Evolutionary conservation across 2,888 invertebrate species (phyloP), one percentile per base, ranked within the genome.

Genomic region (Mythimna vitellina): DNA sequence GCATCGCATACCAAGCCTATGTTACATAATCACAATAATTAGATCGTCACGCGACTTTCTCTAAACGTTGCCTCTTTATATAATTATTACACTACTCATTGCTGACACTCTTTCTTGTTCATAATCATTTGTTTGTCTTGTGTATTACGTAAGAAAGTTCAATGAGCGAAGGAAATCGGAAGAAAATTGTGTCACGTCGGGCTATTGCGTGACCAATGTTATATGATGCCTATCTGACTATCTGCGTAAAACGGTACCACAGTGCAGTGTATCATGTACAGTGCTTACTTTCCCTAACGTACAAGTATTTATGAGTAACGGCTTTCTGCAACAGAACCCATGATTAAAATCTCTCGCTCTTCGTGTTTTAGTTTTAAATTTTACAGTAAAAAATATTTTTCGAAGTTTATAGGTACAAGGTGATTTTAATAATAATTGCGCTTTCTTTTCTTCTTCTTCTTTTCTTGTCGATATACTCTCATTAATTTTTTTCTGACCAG

Each of bases 21-120:
- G 22, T 82, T 79, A 69, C 66, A 38, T 32, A 82, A 82, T 70
- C 65, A 38, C 22, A 32, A 61, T 76, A 69, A 73, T 76, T 80
- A 76, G 76, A 70, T 63, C 79, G 79, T 76, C 67, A 67, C 58
- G 57, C 29, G 49, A 73, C 76, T 81, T 82, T 82, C 81, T 80
- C 72, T 70, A 66, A 79, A 35, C 67, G 29, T 61, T 54, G 58
- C 53, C n/a, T 65, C 54, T 62, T 62, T 65, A 54, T 38, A 9
- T 51, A 51, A 46, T 14, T 42, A 57, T 69, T 75, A 65, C 38
- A 49, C 22, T 38, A 66, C 49, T 51, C 53, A 42, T 32, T 66
- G 22, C 67, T 71, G 51, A 38, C 53, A 51, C 54, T 78, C 42
- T 65, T 63, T 53, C 29, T 42, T 73, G 63, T 53, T 51, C 51